A percentile compares a stretch with the other conserved stretches of the same genome.
These are phyloP conservation scores for Drosophila colorata DNA, from an alignment of 2,888 invertebrate species.

Conservation along the genomic window DNA sequence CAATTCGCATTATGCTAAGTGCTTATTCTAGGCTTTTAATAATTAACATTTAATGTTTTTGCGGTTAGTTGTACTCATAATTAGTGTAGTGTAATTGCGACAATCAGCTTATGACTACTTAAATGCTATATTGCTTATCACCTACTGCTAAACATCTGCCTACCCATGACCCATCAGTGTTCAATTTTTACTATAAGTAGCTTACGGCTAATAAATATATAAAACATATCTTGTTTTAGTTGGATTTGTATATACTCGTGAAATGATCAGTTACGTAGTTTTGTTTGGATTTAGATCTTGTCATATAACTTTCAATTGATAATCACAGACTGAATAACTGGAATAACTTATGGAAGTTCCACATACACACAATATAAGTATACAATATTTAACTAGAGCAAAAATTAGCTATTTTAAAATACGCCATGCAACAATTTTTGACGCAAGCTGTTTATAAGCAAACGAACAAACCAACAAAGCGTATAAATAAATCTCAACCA, in stretches of 20 bases:
- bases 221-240: slow-evolving; percentile 29
- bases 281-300: slow-evolving; percentile 54
- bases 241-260: slow-evolving; percentile 49
- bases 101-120: slow-evolving; percentile 56
- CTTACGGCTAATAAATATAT: slow-evolving; percentile 26
- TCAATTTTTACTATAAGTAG: slow-evolving; percentile 35
- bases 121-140: slow-evolving; percentile 61
- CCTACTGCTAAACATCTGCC: slow-evolving; percentile 80
- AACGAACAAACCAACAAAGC: slow-evolving; percentile 36
- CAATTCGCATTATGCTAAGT: slow-evolving; percentile 33
- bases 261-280: slow-evolving; percentile 72
- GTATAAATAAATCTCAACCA: slow-evolving; percentile 46
- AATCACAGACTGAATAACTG: slow-evolving; percentile 77
- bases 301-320: slow-evolving; percentile 63
- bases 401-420: slow-evolving; percentile 73
- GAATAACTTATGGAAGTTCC: slow-evolving; percentile 71
- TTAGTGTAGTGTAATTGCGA: slow-evolving; percentile 67
- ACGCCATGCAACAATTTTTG: slow-evolving; percentile 23
- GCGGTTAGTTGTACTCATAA: slow-evolving; percentile 69
- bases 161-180: slow-evolving; percentile 73
- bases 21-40: slow-evolving; percentile 41
- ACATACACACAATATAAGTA: slow-evolving; percentile 27
- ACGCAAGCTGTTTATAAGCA: slow-evolving; percentile 23
- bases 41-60: slow-evolving; percentile 66
- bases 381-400: slow-evolving; percentile 54